These are phyloP conservation scores for Collichthys lucidus DNA, from an alignment of 2,113 vertebrate genomes.

Conservation along the genomic window DNA sequence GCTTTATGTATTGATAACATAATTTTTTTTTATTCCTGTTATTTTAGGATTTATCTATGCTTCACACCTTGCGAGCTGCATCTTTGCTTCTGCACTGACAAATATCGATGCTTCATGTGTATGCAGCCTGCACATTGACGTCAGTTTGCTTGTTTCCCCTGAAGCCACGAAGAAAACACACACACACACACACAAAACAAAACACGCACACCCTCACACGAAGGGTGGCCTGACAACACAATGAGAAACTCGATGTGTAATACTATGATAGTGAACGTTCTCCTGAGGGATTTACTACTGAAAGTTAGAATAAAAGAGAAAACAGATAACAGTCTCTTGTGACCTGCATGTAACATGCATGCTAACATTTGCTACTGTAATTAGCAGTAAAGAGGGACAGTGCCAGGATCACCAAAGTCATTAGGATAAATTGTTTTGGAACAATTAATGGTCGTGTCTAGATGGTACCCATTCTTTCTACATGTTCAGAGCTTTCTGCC, in stretches of 20 bases:
- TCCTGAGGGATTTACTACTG: slow-evolving; percentile 24
- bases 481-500: no score
- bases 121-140: slow-evolving; percentile 32
- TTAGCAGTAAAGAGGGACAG: neutral
- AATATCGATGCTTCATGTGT: slow-evolving; percentile 62
- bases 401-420: neutral
- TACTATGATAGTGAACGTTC: slow-evolving; percentile 34
- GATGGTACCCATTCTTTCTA: no score
- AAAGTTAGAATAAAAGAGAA: slow-evolving; percentile 35
- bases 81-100: slow-evolving; percentile 39
- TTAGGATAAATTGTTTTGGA: neutral
- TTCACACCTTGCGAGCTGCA: slow-evolving; percentile 21
- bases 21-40: slow-evolving; percentile 7
- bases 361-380: neutral
- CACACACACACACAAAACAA: slow-evolving; percentile 6
- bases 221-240: slow-evolving; percentile 38
- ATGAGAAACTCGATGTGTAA: slow-evolving; percentile 31
- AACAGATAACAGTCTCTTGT: slow-evolving; percentile 23
- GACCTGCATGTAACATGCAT: neutral
- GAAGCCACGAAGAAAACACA: slow-evolving; percentile 45
- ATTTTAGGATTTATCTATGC: slow-evolving; percentile 33
- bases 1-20: neutral
- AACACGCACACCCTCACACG: slow-evolving; percentile 24
- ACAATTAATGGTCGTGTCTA: no score
- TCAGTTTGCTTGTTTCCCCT: slow-evolving; percentile 55